phyloP scores from a whole-genome alignment of 2,113 vertebrate genomes.

The Speoplatyrhinus poulsoni region DNA sequence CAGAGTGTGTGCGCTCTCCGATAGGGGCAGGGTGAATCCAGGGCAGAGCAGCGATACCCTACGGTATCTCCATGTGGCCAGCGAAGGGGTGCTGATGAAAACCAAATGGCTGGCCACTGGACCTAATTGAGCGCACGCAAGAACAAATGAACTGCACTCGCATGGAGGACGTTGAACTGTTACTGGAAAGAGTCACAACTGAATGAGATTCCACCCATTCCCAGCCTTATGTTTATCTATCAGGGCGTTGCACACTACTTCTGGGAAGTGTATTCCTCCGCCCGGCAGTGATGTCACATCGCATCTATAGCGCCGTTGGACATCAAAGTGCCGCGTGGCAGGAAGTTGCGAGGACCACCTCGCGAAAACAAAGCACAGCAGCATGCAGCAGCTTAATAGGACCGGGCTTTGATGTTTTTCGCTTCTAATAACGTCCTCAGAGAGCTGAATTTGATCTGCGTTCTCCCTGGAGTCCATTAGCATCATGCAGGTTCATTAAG shows the following conservation, averaged over 20 bases:
- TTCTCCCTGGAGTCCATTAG: constrained; percentile 67
- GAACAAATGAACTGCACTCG: constrained; percentile 37
- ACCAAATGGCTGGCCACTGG: constrained; percentile 74
- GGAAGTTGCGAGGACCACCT: constrained; percentile 72
- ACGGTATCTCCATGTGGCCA: constrained; percentile 49
- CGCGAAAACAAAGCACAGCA: constrained; percentile 67
- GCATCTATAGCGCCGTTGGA: constrained; percentile 61
- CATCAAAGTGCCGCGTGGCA: constrained; percentile 71
- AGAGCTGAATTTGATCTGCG: constrained; percentile 69
- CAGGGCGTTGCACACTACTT: constrained; percentile 66
- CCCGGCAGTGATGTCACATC: constrained; percentile 59
- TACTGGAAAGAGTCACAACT: constrained; percentile 66
- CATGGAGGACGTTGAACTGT: constrained; percentile 66
- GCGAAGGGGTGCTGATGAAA: constrained; percentile 71
- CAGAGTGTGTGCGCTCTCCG: constrained; percentile 57
- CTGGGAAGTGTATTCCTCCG: constrained; percentile 60
- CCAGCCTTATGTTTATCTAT: constrained; percentile 67
- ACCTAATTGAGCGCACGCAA: constrained; percentile 68
- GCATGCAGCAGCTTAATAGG: constrained; percentile 60
- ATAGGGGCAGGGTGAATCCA: constrained; percentile 40
- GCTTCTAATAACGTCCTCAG: constrained; percentile 64
- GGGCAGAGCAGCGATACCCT: constrained; percentile 45
- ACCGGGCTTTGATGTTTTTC: constrained; percentile 69
- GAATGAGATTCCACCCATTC: constrained; percentile 40
- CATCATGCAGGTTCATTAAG: constrained; percentile 69